These are phyloP conservation scores for Byasa hedistus DNA, from an alignment of 2,888 invertebrate genomes.

Conservation along the genomic window DNA sequence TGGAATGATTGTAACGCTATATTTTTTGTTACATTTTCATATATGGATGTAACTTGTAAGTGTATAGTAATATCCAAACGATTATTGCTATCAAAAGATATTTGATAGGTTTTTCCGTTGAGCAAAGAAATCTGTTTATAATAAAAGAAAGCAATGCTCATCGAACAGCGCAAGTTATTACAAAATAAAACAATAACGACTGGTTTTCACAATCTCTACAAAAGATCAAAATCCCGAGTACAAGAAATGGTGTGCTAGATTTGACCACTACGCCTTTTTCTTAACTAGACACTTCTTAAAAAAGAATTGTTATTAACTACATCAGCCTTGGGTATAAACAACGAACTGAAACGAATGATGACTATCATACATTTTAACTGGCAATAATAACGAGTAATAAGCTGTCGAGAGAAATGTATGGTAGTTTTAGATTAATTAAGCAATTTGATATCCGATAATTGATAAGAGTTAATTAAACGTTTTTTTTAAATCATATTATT, in stretches of 20 bases:
- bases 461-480: neutral
- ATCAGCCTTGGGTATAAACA: slow-evolving; percentile 13
- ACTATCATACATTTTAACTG: slow-evolving; percentile 3
- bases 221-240: too few species aligned
- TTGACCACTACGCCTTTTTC: neutral
- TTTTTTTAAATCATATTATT: too few species aligned
- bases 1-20: too few species aligned
- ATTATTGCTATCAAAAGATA: too few species aligned
- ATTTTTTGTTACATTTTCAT: neutral
- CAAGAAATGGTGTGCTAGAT: neutral
- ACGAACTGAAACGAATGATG: slow-evolving; percentile 11
- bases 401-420: neutral
- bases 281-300: neutral
- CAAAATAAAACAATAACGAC: neutral
- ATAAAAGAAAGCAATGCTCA: neutral
- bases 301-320: slow-evolving; percentile 5
- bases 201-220: neutral
- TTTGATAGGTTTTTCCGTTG: neutral
- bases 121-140: neutral
- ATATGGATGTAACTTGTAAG: too few species aligned
- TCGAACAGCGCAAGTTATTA: neutral
- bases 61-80: too few species aligned
- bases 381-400: slow-evolving; percentile 12
- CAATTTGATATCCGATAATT: neutral
- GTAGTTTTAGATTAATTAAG: slow-evolving; percentile 7